These are phyloP conservation scores for Dendroctonus valens DNA, from an alignment of 1,140 invertebrate species.

Conservation along the genomic window DNA sequence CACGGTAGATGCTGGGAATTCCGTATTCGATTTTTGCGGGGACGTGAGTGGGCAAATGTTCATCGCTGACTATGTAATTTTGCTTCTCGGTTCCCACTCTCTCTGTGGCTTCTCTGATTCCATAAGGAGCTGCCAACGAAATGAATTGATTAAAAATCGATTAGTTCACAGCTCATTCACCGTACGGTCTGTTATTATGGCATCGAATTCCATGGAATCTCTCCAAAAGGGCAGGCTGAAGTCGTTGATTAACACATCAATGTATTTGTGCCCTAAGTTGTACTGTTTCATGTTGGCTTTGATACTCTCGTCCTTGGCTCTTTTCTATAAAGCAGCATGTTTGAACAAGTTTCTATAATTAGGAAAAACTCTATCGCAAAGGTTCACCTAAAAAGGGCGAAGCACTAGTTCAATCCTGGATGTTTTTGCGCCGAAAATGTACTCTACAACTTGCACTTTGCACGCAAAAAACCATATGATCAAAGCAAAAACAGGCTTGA, in stretches of 20 bases:
- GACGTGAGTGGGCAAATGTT: slow-evolving; percentile 68
- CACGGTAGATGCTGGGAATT: slow-evolving; percentile 75
- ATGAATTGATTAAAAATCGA: background rate
- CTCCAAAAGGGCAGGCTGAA: slow-evolving; percentile 82
- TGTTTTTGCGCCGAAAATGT: too few species aligned
- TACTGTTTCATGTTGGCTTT: slow-evolving; percentile 85
- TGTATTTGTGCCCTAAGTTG: slow-evolving; percentile 67
- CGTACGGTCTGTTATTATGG: slow-evolving; percentile 94
- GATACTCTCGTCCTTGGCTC: slow-evolving; percentile 83
- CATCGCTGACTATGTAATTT: slow-evolving; percentile 60
- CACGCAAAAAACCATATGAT: too few species aligned
- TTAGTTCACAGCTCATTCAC: slow-evolving; percentile 36
- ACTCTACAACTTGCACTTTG: too few species aligned
- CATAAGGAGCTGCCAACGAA: slow-evolving; percentile 79
- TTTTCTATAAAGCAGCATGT: slow-evolving; percentile 52
- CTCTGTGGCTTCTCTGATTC: slow-evolving; percentile 88
- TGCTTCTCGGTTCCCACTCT: slow-evolving; percentile 70
- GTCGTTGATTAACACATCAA: slow-evolving; percentile 90
- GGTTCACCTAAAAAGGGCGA: too few species aligned
- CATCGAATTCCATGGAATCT: slow-evolving; percentile 68
- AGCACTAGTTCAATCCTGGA: too few species aligned
- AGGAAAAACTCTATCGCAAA: too few species aligned
- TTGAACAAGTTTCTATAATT: too few species aligned
- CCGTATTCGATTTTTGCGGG: slow-evolving; percentile 87
- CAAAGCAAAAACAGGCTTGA: background rate